Evolutionary conservation across 2,797 vertebrate species (phyloP).

Genomic region (Anguilla marmorata): DNA sequence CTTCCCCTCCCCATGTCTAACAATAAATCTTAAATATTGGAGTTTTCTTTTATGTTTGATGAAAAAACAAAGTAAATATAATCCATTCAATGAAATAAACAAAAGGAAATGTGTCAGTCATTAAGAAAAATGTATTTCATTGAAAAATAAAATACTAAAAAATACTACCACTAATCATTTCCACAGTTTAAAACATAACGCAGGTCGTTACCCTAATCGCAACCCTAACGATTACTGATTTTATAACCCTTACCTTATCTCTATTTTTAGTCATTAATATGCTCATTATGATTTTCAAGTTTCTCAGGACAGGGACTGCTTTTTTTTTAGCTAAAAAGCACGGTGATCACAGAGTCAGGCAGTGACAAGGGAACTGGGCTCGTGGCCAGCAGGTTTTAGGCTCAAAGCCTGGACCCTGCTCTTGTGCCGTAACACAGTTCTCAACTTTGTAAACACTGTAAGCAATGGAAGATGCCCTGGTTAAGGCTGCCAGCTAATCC

Average conservation of each 20-base stretch:
- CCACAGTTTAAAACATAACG: neutral
- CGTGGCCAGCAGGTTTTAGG: neutral
- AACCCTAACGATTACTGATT: neutral
- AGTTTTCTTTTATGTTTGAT: too few relatives aligned
- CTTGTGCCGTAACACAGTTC: neutral
- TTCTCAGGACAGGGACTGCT: neutral
- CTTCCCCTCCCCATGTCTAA: neutral
- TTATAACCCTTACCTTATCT: neutral
- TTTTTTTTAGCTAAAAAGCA: neutral
- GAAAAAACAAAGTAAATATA: too few relatives aligned
- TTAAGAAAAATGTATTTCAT: too few relatives aligned
- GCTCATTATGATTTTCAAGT: neutral
- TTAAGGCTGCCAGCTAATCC: slow-evolving; percentile 13
- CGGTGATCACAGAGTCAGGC: neutral
- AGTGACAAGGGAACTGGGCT: neutral
- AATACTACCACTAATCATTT: neutral
- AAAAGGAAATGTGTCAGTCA: too few relatives aligned
- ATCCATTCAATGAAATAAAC: too few relatives aligned
- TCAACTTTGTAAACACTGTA: neutral
- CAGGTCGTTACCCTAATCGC: neutral
- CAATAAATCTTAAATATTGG: too few relatives aligned
- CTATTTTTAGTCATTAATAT: neutral
- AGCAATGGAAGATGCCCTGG: neutral
- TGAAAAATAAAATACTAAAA: too few relatives aligned
- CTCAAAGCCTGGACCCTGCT: neutral